These are phyloP conservation scores for Ganaspis brasiliensis DNA, from an alignment of 2,888 invertebrate genomes.

Conservation along the genomic window DNA sequence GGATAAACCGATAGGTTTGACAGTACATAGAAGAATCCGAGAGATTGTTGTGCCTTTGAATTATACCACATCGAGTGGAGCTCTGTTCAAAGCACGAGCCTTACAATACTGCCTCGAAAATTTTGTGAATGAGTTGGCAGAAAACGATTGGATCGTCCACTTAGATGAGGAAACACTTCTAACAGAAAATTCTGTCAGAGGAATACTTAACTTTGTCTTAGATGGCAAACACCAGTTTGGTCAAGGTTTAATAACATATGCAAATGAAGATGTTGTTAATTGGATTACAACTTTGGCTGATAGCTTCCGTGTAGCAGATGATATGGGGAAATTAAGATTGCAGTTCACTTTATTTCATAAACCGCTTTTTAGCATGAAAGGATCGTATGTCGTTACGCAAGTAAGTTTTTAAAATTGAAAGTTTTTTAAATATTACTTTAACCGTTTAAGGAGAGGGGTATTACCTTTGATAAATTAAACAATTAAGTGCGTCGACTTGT, in stretches of 20 bases:
- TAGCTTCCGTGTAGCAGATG: conserved; percentile 95
- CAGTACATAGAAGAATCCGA: conserved; percentile 90
- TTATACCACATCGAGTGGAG: conserved; percentile 94
- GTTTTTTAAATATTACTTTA: no score
- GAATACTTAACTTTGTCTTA: conserved; percentile 95
- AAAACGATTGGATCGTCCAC: conserved; percentile 98
- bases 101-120: conserved; percentile 97
- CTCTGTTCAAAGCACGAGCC: conserved; percentile 96
- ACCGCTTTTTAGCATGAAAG: conserved; percentile 98
- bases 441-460: no score
- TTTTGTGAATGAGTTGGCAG: conserved; percentile 91
- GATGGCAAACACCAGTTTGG: conserved; percentile 98
- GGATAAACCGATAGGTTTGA: conserved; percentile 90
- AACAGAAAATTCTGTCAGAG: conserved; percentile 94
- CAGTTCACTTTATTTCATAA: conserved; percentile 97
- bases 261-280: conserved; percentile 97
- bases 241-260: conserved; percentile 97
- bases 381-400: conserved; percentile 98
- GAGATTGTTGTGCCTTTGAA: conserved; percentile 94
- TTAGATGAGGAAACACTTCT: conserved; percentile 97
- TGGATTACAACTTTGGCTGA: conserved; percentile 98
- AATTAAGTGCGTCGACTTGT: no score
- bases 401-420: no score
- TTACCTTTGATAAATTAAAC: no score
- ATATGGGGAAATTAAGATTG: conserved; percentile 97